Base-by-base conservation (phyloP, 2,888 invertebrate genomes). In the Ophioninae sp. region DNA sequence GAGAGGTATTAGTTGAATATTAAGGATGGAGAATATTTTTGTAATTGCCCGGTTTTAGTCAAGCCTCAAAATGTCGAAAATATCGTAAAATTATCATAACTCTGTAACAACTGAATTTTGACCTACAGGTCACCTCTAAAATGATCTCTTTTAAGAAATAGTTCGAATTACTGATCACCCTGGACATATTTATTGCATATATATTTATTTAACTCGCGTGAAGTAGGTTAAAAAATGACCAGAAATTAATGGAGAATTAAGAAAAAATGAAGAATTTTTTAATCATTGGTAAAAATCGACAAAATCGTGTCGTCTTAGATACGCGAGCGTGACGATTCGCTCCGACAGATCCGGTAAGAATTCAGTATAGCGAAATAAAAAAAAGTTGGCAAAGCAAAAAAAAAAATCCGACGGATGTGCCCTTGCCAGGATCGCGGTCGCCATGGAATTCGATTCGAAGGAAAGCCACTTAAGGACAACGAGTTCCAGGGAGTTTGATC, bases 381-480 rank as follows among this genome's bases (percentile, higher is more conserved):
- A 39, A 44, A 30, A 61, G 10, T 61, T 13, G 20, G 30, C 41
- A 41, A 44, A 77, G 23, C 37, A 17, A 69, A 50, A 77, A 69
- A 69, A 50, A 50, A 8, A 41, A 62, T 37, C 69, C 62, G 77
- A 77, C 62, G 77, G 69, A 61, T 69, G 50, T 69, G 69, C 77
- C 77, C 77, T 77, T 77, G 77, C 77, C 61, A 69, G 77, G 68
- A 69, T 77, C 61, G 30, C 59, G 13, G 61, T 62, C 56, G 30
- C 50, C 17, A 23, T 17, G 77, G 77, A 69, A 77, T 77, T 68
- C 59, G 37, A 77, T 77, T 69, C 62, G 50, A 62, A 77, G 69
- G 62, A 77, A 77, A 77, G 69, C 50, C 77, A 77, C 77, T 77
- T 77, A 77, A 69, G 69, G 62, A 69, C 77, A 69, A 77, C 77